Evolutionary conservation across 2,888 invertebrate species (phyloP).

Genomic region (Thera britannica): DNA sequence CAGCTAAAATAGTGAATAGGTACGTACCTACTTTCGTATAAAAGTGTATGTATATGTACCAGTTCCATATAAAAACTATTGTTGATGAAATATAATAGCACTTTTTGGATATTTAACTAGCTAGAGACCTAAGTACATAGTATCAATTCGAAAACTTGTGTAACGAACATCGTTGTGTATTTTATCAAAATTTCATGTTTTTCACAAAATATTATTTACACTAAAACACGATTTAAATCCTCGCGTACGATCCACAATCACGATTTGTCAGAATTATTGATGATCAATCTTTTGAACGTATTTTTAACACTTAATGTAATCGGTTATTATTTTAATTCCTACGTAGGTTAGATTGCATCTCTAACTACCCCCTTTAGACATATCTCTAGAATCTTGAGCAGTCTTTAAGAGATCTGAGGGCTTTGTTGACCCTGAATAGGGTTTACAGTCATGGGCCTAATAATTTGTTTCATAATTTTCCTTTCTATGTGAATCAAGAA

Average conservation of each 20-base stretch:
- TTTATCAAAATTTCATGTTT: background rate
- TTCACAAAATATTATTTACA: background rate
- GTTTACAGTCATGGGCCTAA: background rate
- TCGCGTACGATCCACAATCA: background rate
- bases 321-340: background rate
- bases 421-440: background rate
- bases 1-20: no score
- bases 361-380: background rate
- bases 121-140: no score
- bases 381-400: background rate
- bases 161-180: no score
- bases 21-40: no score
- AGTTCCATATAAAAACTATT: no score
- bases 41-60: no score
- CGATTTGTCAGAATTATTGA: no score
- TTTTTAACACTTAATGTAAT: background rate
- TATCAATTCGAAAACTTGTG: no score
- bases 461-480: background rate
- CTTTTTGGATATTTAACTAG: no score
- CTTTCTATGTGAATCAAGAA: background rate
- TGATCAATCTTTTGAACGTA: no score
- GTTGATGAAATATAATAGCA: no score
- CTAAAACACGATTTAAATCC: background rate
- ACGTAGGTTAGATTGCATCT: background rate
- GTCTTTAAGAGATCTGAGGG: background rate